A percentile compares a stretch with the other conserved stretches of the same genome.
phyloP scores from a whole-genome alignment of 2,888 invertebrate species.

The Campoplex nolae region DNA sequence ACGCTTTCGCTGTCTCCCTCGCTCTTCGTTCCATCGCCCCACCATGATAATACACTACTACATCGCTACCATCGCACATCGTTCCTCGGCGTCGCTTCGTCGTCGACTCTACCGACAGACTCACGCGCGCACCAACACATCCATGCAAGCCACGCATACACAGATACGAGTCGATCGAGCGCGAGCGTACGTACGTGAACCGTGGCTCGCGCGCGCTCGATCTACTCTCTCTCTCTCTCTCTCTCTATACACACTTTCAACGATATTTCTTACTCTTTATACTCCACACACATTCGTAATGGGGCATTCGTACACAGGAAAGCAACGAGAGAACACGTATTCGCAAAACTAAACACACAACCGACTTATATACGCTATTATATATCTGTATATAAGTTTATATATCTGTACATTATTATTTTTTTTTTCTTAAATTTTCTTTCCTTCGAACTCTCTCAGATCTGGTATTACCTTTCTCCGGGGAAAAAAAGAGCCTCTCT shows the following conservation, averaged over 20 bases:
- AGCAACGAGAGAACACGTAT: constrained; percentile 50
- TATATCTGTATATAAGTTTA: background rate
- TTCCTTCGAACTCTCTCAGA: constrained; percentile 9
- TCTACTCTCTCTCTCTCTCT: constrained; percentile 46
- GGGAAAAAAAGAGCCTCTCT: constrained; percentile 34
- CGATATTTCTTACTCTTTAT: background rate
- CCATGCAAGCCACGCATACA: background rate
- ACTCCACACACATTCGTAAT: constrained; percentile 59
- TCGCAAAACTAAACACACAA: constrained; percentile 35
- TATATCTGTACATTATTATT: background rate
- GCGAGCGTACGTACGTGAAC: constrained; percentile 56
- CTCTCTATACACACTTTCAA: background rate
- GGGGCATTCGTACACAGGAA: constrained; percentile 65
- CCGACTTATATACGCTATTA: constrained; percentile 22
- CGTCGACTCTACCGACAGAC: constrained; percentile 53
- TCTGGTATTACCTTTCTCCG: constrained; percentile 61
- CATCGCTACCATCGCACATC: constrained; percentile 56
- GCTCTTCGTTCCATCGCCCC: constrained; percentile 59
- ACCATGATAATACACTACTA: constrained; percentile 62
- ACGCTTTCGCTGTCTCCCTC: constrained; percentile 48
- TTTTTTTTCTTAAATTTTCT: constrained; percentile 27
- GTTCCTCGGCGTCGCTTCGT: constrained; percentile 67
- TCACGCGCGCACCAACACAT: constrained; percentile 3
- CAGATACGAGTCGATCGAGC: constrained; percentile 51
- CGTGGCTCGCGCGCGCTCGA: constrained; percentile 62